Percentiles rank a stretch among this genome's conserved stretches.
Evolutionary conservation across 2,113 vertebrate species (phyloP).

Genomic region (Sinocyclocheilus rhinocerous): DNA sequence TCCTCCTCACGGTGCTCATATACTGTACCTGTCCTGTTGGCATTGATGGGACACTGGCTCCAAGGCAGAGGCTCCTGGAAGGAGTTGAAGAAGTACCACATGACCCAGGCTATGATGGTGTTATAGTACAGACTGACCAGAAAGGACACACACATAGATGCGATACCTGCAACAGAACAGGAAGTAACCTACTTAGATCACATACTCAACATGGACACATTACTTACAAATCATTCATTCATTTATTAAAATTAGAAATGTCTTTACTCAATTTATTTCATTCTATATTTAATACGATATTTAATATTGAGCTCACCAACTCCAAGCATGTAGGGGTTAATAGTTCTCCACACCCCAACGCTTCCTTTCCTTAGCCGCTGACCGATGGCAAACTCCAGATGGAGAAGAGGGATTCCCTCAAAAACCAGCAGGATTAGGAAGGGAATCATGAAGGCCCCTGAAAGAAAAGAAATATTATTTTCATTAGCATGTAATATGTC

Average conservation of each 20-base stretch:
- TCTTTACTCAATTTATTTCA: too few relatives aligned
- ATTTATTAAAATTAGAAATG: too few relatives aligned
- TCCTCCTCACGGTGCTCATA: background rate
- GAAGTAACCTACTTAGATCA: background rate
- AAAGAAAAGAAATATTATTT: conserved; percentile 15
- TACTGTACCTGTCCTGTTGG: conserved; percentile 79
- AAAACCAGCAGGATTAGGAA: conserved; percentile 90
- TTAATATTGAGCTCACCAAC: conserved; percentile 76
- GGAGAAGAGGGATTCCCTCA: conserved; percentile 87
- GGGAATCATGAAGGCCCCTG: conserved; percentile 95
- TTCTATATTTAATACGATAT: background rate
- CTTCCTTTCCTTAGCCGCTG: conserved; percentile 87
- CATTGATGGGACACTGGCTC: conserved; percentile 81
- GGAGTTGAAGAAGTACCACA: conserved; percentile 75
- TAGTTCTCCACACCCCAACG: conserved; percentile 82
- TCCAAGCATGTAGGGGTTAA: conserved; percentile 84
- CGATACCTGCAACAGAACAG: conserved; percentile 75
- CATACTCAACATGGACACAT: background rate
- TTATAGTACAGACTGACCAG: conserved; percentile 90
- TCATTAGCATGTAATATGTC: background rate
- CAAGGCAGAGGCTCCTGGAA: conserved; percentile 83
- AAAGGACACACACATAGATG: conserved; percentile 87
- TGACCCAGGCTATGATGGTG: conserved; percentile 86
- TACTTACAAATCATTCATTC: too few relatives aligned
- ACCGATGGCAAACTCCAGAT: conserved; percentile 92